Percentiles rank a stretch among this genome's conserved stretches.
These are phyloP conservation scores for Drosophila parvula DNA, from an alignment of 1,140 invertebrate genomes.

Conservation along the genomic window DNA sequence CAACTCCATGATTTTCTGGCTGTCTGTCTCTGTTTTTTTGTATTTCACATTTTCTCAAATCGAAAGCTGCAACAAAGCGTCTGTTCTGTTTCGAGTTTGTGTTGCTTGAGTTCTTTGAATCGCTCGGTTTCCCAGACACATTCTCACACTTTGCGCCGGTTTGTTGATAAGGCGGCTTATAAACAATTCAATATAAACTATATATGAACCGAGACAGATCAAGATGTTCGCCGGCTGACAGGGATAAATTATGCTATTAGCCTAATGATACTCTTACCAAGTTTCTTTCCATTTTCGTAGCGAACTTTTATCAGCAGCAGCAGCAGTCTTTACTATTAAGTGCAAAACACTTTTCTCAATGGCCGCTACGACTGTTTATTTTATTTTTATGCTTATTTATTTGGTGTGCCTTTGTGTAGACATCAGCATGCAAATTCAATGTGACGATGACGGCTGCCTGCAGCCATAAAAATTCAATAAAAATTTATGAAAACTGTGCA, in stretches of 20 bases:
- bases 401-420: conserved; percentile 35
- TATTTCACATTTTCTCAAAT: conserved; percentile 27
- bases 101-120: conserved; percentile 3
- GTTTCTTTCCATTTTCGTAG: conserved; percentile 29
- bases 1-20: conserved; percentile 18
- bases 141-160: conserved; percentile 42
- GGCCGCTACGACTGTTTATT: conserved; percentile 41
- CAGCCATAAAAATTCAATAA: conserved; percentile 72
- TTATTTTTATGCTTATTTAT: conserved; percentile 43
- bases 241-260: conserved; percentile 44
- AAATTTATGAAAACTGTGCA: conserved; percentile 77
- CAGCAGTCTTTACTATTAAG: conserved; percentile 52
- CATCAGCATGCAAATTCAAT: conserved; percentile 73
- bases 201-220: conserved; percentile 19
- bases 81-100: conserved; percentile 46
- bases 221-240: conserved; percentile 20
- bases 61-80: conserved; percentile 66
- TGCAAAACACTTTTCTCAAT: conserved; percentile 66
- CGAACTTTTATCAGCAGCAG: conserved; percentile 51
- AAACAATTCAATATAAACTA: conserved; percentile 59
- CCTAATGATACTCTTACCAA: conserved; percentile 25
- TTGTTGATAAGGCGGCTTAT: conserved; percentile 62
- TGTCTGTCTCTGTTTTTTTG: conserved; percentile 37
- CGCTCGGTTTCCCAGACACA: conserved; percentile 56
- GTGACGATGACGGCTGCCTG: conserved; percentile 59